phyloP scores from a whole-genome alignment of 2,113 vertebrate genomes.

The Oncorhynchus masou region DNA sequence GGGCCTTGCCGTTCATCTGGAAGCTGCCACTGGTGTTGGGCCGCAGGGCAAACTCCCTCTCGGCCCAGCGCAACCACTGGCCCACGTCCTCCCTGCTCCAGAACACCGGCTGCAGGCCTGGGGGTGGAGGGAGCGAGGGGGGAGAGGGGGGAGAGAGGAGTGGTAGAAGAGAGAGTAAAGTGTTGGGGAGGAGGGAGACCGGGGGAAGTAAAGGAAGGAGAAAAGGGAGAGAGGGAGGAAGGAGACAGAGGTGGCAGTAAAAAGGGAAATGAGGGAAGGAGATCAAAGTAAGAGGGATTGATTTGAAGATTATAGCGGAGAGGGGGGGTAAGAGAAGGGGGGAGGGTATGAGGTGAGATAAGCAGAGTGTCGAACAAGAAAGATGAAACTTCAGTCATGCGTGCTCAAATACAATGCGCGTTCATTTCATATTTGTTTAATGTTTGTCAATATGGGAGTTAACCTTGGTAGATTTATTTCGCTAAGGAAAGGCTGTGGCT shows the following conservation, averaged over 20 bases:
- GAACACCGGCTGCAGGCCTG: slow-evolving; percentile 90
- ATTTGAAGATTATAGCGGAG: slow-evolving; percentile 6
- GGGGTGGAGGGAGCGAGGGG: not conserved
- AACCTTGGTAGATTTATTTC: not conserved
- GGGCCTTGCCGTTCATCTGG: slow-evolving; percentile 98
- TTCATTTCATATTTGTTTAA: not conserved
- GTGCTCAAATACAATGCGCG: not conserved
- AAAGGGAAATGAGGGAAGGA: slow-evolving; percentile 1
- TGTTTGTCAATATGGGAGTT: not conserved
- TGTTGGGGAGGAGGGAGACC: no score
- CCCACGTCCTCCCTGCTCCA: slow-evolving; percentile 95
- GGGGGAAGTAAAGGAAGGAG: no score
- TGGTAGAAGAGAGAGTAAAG: no score
- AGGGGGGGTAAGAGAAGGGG: not conserved
- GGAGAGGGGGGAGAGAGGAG: no score
- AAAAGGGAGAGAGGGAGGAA: slow-evolving; percentile 6
- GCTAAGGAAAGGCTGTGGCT: no score
- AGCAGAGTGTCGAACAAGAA: no score
- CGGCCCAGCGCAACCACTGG: slow-evolving; percentile 96
- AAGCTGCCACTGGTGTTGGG: slow-evolving; percentile 90
- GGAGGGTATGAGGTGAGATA: not conserved
- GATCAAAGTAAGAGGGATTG: not conserved
- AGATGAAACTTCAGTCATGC: not conserved
- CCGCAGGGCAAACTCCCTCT: slow-evolving; percentile 91
- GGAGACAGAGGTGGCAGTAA: not conserved